These are phyloP conservation scores for Phocoena phocoena DNA, from an alignment of 2,113 vertebrate species.

Conservation along the genomic window DNA sequence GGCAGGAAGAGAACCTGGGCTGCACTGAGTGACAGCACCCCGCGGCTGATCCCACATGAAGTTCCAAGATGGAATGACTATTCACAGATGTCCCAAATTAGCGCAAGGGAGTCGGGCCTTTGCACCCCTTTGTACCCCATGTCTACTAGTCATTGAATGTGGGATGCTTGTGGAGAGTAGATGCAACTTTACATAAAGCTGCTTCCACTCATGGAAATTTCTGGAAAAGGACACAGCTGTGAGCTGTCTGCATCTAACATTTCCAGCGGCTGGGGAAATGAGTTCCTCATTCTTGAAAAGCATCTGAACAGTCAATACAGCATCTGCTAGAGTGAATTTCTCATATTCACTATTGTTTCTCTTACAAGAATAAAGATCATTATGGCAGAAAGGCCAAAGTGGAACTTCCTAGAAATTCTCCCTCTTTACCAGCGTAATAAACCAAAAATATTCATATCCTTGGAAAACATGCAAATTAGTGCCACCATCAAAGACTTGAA, in stretches of 20 bases:
- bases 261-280: neutral
- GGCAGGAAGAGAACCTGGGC: neutral
- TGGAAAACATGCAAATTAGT: neutral
- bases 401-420: neutral
- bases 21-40: neutral
- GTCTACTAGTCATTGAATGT: neutral
- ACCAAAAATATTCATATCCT: neutral
- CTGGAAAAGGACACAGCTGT: neutral
- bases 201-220: neutral
- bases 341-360: neutral
- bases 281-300: neutral
- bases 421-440: neutral
- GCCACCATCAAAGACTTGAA: neutral
- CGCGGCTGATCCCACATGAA: neutral
- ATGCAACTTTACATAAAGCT: neutral
- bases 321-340: neutral
- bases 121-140: neutral
- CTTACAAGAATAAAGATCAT: neutral
- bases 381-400: neutral
- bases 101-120: neutral
- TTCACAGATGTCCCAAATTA: neutral
- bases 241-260: neutral
- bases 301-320: neutral
- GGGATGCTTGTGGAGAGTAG: neutral
- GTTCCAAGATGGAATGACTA: neutral